These are phyloP conservation scores for Irena cyanogastra DNA, from an alignment of 2,113 vertebrate species.

Conservation along the genomic window DNA sequence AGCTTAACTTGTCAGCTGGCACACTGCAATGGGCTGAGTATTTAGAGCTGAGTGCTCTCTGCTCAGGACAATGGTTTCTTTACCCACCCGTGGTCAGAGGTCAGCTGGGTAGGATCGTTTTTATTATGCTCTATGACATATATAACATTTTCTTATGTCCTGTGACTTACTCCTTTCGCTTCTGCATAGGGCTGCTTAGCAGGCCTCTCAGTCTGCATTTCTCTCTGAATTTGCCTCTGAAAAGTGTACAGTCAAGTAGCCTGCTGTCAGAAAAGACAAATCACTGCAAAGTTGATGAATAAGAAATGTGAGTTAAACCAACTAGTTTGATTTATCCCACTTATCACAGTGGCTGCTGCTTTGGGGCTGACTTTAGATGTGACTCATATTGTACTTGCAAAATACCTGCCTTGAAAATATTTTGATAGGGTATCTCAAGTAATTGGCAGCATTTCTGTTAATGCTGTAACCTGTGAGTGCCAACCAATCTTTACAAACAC, in stretches of 20 bases:
- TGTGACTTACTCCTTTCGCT: not conserved
- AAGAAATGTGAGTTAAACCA: not conserved
- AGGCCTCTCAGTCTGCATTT: not conserved
- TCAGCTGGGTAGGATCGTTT: not conserved
- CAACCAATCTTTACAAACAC: slow-evolving; percentile 22
- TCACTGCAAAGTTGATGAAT: not conserved
- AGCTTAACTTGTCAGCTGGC: not conserved
- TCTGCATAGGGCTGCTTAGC: not conserved
- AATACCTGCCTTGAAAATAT: slow-evolving; percentile 38
- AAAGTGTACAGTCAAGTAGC: not conserved
- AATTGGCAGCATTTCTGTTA: not conserved
- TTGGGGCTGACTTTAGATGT: not conserved
- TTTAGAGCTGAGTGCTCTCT: not conserved
- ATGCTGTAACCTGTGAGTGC: not conserved
- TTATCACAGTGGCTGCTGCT: slow-evolving; percentile 7
- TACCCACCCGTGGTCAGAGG: not conserved
- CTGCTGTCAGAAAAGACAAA: not conserved
- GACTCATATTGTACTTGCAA: slow-evolving; percentile 35
- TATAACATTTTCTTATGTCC: not conserved
- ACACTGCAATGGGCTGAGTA: not conserved
- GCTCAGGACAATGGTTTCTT: not conserved
- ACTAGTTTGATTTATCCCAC: not conserved
- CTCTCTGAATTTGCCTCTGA: not conserved
- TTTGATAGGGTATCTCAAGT: not conserved
- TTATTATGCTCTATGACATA: not conserved